phyloP scores from a whole-genome alignment of 2,113 vertebrate species.

The Psammodynastes pulverulentus region DNA sequence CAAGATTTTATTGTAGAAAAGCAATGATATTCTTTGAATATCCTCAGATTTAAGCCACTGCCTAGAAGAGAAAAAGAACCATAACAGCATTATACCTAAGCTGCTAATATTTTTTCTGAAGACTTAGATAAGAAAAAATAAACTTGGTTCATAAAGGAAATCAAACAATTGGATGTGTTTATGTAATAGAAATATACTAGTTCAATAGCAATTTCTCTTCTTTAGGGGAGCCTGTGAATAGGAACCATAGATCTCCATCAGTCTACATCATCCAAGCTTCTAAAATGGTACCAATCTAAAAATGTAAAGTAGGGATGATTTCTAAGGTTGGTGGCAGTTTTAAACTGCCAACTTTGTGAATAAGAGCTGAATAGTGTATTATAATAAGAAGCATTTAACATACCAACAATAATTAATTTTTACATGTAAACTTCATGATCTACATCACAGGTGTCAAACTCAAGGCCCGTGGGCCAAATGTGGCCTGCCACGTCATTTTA shows the following conservation, averaged over 20 bases:
- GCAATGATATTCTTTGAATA: conserved; percentile 95
- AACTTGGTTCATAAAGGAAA: neutral
- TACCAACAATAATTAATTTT: neutral
- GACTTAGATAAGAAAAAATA: neutral
- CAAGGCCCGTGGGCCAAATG: no score
- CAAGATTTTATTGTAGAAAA: conserved; percentile 93
- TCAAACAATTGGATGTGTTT: neutral
- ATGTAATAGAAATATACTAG: neutral
- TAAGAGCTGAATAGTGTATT: neutral
- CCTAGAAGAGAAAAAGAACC: conserved; percentile 68
- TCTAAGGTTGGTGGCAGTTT: neutral
- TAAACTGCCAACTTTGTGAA: neutral
- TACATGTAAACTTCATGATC: neutral
- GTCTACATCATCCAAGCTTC: neutral
- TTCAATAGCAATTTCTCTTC: neutral
- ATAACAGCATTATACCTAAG: neutral
- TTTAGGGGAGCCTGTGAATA: neutral
- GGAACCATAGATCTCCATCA: neutral
- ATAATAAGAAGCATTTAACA: neutral
- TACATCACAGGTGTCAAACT: no score
- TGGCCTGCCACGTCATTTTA: no score
- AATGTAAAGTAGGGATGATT: neutral
- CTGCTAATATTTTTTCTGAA: conserved; percentile 10
- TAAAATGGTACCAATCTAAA: neutral
- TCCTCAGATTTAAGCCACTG: conserved; percentile 99